Base-by-base conservation (phyloP, 2,113 vertebrate genomes). In the Steatornis caripensis region DNA sequence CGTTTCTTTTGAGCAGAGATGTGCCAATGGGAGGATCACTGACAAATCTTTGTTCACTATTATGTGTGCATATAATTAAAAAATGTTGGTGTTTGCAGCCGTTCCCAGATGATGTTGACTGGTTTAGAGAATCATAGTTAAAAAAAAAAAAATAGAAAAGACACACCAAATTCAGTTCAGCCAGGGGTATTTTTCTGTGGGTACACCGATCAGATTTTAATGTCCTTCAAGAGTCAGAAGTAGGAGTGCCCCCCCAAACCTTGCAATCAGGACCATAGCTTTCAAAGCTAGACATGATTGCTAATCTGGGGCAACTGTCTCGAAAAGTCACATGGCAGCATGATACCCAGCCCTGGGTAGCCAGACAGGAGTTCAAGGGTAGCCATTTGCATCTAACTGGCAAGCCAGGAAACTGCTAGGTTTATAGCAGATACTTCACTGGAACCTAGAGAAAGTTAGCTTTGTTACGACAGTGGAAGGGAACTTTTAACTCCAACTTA, bases 1-100 rank as follows among this genome's bases (percentile, higher is more conserved):
- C 58, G 6, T 92, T 93, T 88, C 96, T 96, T 95, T 96, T 95
- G 92, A 93, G 95, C 76, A 82, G 65, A 88, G 83, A 97, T 97
- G 85, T 94, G 94, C 91, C 87, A 97, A 94, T 0, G 41, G 87
- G 97, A 96, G 76, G 94, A 96, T 94, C 87, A 87, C 87, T 96
- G 58, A 94, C 94, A 91, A 95, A 97, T 90, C 87, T 94, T 96
- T 94, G 82, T 91, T 94, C 87, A 84, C 80, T 76, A 62, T 83
- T 95, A 77, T 74, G 76, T 85, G 72, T 77, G 80, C 39, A 51
- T 76, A 58, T 91, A 97, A 92, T 95, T 97, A 84, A 95, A 95
- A 95, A 94, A 79, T 89, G 70, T 94, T 96, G 78, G 57, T 94
- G 90, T 90, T 95, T 81, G 39, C 80, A 94, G 92, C 48, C 32